These are phyloP conservation scores for Pardosa pseudoannulata DNA, from an alignment of 2,888 invertebrate genomes.

Conservation along the genomic window DNA sequence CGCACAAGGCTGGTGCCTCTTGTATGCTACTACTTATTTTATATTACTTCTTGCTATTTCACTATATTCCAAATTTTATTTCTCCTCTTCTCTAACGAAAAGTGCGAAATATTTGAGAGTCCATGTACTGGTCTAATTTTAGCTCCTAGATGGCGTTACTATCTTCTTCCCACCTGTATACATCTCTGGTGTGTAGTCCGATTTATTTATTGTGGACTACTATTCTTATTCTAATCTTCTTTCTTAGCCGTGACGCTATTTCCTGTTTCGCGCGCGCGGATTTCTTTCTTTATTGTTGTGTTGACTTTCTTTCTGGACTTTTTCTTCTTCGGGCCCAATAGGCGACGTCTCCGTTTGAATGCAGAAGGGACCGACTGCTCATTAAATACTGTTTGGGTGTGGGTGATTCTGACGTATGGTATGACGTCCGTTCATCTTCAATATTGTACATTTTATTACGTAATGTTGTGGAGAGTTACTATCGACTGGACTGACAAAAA, in stretches of 20 bases:
- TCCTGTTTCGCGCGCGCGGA: constrained; percentile 55
- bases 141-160: not conserved
- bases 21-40: too few relatives aligned
- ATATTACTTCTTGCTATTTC: too few relatives aligned
- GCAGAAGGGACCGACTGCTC: not conserved
- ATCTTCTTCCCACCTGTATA: constrained; percentile 4
- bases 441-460: too few relatives aligned
- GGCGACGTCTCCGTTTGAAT: not conserved
- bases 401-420: not conserved
- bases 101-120: too few relatives aligned
- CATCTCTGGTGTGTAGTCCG: constrained; percentile 6
- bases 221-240: constrained; percentile 16
- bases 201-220: not conserved
- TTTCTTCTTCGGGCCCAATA: not conserved
- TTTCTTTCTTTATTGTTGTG: constrained; percentile 24
- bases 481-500: too few relatives aligned
- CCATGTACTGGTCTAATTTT: not conserved
- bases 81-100: too few relatives aligned
- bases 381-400: not conserved
- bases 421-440: too few relatives aligned
- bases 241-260: constrained; percentile 60
- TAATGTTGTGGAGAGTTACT: too few relatives aligned
- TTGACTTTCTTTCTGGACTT: not conserved
- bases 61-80: too few relatives aligned
- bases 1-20: too few relatives aligned